A percentile compares a stretch with the other conserved stretches of the same genome.
Evolutionary conservation across 2,113 vertebrate genomes (phyloP).

Genomic region (Pteronura brasiliensis): DNA sequence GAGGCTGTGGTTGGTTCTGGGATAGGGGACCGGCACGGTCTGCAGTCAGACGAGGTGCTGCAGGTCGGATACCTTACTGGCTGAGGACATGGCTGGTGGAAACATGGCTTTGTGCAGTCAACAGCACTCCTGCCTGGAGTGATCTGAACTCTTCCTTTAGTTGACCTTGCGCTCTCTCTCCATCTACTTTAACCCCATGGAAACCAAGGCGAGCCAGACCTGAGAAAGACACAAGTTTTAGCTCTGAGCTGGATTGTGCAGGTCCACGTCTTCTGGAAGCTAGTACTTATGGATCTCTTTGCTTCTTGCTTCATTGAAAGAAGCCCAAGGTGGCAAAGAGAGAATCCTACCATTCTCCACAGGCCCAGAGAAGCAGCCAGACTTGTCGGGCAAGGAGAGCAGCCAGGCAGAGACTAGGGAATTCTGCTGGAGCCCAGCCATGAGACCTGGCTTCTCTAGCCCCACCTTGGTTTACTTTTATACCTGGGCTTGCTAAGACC

Average conservation of each 20-base stretch:
- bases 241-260: not conserved
- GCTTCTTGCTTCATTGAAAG: not conserved
- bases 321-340: not conserved
- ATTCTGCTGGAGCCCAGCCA: not conserved
- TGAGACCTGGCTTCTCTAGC: not conserved
- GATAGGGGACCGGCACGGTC: not conserved
- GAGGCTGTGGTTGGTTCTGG: not conserved
- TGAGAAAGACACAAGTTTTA: not conserved
- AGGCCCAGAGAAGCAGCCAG: not conserved
- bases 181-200: not conserved
- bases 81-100: not conserved
- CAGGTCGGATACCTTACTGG: rapidly evolving
- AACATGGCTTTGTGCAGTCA: not conserved
- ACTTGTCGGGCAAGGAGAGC: not conserved
- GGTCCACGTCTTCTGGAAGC: not conserved
- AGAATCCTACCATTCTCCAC: not conserved
- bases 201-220: not conserved
- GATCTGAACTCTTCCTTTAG: not conserved
- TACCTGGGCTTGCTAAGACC: not conserved
- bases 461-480: not conserved
- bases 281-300: not conserved
- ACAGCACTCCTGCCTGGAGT: not conserved
- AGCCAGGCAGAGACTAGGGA: no score
- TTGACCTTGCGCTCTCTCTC: not conserved
- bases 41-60: rapidly evolving